A percentile compares a stretch with the other conserved stretches of the same genome.
Conservation (phyloP, 2,888 invertebrate species). For the Phortica okadai region DNA sequence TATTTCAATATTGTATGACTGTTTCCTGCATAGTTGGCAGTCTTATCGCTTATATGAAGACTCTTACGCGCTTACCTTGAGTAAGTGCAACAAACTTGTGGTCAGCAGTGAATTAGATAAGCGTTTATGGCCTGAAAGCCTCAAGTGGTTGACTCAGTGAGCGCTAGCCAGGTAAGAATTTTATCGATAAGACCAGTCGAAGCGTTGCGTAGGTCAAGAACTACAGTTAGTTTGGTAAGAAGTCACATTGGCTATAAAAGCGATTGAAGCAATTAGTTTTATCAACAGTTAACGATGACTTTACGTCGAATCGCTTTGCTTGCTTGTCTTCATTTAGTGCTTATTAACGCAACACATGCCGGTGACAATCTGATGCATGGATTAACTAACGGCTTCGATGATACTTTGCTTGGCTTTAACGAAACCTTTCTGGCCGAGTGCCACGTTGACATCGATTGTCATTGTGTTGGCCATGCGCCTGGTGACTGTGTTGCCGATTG, state of each 20-base stretch:
- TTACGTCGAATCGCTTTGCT: not conserved
- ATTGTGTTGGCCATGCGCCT: constrained; percentile 44
- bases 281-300: not conserved
- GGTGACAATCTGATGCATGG: not conserved
- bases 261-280: not conserved
- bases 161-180: no score
- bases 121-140: no score
- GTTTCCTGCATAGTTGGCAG: no score
- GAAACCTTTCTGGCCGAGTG: constrained; percentile 27
- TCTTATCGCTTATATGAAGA: no score
- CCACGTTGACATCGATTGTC: constrained; percentile 40
- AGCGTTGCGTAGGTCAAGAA: no score
- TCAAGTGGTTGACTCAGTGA: no score
- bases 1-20: no score
- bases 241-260: not conserved
- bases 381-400: not conserved
- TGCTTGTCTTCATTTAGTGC: not conserved
- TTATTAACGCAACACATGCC: not conserved
- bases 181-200: no score
- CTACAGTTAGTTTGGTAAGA: not conserved
- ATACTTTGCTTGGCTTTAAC: not conserved
- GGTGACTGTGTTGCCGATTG: constrained; percentile 53
- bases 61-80: no score
- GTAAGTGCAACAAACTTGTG: no score
- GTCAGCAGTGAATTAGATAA: no score